These are phyloP conservation scores for Capitella teleta DNA, from an alignment of 1,140 invertebrate species.

Conservation along the genomic window DNA sequence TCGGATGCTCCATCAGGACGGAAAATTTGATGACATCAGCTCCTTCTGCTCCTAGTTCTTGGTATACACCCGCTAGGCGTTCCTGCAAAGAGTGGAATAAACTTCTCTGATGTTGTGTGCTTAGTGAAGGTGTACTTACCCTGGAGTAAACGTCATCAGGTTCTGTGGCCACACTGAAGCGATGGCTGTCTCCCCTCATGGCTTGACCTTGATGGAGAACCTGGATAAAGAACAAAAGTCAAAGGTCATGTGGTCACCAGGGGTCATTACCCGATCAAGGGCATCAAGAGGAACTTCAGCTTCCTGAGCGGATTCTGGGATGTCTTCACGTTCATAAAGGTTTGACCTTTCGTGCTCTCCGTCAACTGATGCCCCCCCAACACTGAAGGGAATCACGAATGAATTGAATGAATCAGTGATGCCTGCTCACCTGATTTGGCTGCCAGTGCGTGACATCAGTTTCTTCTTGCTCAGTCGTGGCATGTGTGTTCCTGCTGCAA, in stretches of 20 bases:
- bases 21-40: constrained; percentile 22
- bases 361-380: not conserved
- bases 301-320: not conserved
- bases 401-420: not conserved
- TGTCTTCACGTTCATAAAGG: not conserved
- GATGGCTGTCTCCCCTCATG: constrained; percentile 33
- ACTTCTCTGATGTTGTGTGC: not conserved
- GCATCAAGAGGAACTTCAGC: not conserved
- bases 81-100: constrained; percentile 20
- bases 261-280: not conserved
- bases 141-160: constrained; percentile 34
- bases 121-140: constrained; percentile 17
- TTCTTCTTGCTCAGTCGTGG: constrained; percentile 8
- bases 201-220: constrained; percentile 40
- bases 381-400: not conserved
- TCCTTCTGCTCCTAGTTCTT: constrained; percentile 28
- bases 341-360: too few relatives aligned
- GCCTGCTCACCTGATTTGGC: too few relatives aligned
- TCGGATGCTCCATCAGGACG: constrained; percentile 33
- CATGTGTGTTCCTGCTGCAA: constrained; percentile 28
- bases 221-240: constrained; percentile 7
- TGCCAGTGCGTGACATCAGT: too few relatives aligned
- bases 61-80: constrained; percentile 23
- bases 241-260: not conserved
- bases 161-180: constrained; percentile 32